phyloP scores from a whole-genome alignment of 2,113 vertebrate genomes.

The Gymnocephalus cernua region DNA sequence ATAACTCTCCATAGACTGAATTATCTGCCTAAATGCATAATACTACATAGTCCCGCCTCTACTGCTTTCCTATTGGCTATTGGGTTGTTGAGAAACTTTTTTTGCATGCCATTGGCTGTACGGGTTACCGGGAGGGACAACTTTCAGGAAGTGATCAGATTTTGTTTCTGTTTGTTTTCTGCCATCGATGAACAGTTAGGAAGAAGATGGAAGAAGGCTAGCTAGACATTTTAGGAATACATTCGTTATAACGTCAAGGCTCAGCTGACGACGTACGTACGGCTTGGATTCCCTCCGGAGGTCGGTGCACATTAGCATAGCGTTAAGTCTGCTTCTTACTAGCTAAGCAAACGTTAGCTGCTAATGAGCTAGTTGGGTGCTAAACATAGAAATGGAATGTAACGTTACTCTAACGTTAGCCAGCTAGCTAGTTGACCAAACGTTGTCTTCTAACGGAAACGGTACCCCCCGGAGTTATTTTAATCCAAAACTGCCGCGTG shows the following conservation, averaged over 20 bases:
- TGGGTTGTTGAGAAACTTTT: background rate
- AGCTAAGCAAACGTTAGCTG: conserved; percentile 7
- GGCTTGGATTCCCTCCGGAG: background rate
- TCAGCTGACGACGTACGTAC: background rate
- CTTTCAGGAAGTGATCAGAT: conserved; percentile 44
- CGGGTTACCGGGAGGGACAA: conserved; percentile 11
- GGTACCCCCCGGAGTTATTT: no score
- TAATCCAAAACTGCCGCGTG: no score
- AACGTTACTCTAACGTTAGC: no score
- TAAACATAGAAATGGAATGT: no score
- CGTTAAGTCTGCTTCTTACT: no score
- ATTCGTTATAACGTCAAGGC: no score
- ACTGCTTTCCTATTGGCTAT: conserved; percentile 22
- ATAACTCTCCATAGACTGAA: background rate
- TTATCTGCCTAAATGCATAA: background rate
- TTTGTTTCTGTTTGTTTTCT: conserved; percentile 5
- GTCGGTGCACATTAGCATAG: background rate
- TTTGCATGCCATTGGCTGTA: conserved; percentile 50
- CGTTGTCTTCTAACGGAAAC: no score
- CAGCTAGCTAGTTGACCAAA: no score
- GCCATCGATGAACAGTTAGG: fast-evolving
- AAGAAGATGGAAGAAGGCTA: no score
- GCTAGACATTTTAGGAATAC: background rate
- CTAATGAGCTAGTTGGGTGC: background rate
- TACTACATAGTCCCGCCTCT: background rate